Conservation (phyloP, 2,113 vertebrate genomes). For the Fregetta grallaria region DNA sequence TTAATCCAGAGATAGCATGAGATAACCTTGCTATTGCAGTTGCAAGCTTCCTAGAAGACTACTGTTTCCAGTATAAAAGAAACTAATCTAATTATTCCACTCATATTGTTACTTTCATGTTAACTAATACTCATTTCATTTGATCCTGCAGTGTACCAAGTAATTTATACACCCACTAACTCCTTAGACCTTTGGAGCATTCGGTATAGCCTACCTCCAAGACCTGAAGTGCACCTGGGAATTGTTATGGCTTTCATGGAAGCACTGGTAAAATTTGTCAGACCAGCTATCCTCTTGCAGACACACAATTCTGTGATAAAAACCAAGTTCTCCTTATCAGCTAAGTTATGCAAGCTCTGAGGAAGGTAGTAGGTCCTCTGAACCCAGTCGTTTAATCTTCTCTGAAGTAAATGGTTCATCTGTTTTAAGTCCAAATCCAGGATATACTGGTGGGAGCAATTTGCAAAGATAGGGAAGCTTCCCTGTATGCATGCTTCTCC, state of each 20-base stretch:
- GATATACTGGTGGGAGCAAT: not conserved
- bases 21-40: not conserved
- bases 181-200: not conserved
- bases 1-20: not conserved
- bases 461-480: not conserved
- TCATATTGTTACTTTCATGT: not conserved
- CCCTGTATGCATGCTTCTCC: not conserved
- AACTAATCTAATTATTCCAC: not conserved
- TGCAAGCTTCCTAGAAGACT: not conserved
- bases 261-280: not conserved
- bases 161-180: not conserved
- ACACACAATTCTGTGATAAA: not conserved
- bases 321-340: not conserved
- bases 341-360: not conserved
- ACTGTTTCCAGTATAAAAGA: not conserved
- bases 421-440: not conserved
- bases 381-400: not conserved
- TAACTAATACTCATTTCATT: not conserved
- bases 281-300: not conserved
- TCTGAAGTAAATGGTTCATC: not conserved
- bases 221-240: not conserved
- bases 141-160: not conserved
- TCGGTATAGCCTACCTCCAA: rapidly evolving
- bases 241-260: not conserved
- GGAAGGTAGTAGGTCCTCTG: not conserved